phyloP scores from a whole-genome alignment of 2,113 vertebrate species.

The Nothoprocta perdicaria region DNA sequence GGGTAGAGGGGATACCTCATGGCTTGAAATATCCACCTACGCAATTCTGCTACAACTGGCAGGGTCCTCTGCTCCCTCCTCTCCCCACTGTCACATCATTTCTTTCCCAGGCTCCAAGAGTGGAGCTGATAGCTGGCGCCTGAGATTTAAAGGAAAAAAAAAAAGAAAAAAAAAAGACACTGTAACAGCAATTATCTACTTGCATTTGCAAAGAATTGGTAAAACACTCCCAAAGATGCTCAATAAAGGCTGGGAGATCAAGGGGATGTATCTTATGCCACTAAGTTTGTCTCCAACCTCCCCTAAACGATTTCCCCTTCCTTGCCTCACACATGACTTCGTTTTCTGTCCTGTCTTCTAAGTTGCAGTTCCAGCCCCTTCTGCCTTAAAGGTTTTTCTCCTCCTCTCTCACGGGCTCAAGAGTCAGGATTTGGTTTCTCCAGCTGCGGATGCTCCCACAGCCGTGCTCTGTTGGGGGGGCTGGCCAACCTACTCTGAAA shows the following conservation, averaged over 20 bases:
- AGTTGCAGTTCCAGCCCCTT: not conserved
- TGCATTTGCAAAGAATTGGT: not conserved
- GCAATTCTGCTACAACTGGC: not conserved
- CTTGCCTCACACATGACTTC: not conserved
- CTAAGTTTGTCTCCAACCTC: not conserved
- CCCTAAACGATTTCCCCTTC: not conserved
- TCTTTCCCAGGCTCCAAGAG: not conserved
- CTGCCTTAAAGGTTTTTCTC: not conserved
- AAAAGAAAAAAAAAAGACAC: not conserved
- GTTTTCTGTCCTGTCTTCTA: not conserved
- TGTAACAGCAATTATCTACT: not conserved
- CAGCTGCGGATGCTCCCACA: not conserved
- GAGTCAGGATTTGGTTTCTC: conserved; percentile 49
- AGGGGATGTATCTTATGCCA: not conserved
- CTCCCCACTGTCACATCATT: not conserved
- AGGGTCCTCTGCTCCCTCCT: not conserved
- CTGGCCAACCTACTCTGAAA: not conserved
- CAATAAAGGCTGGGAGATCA: not conserved
- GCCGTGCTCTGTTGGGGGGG: not conserved
- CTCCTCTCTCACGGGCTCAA: conserved; percentile 27
- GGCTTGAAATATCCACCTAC: conserved; percentile 40
- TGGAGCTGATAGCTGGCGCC: not conserved
- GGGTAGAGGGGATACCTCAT: conserved; percentile 17
- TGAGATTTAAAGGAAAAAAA: not conserved
- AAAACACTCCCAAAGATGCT: not conserved